A percentile compares a stretch with the other conserved stretches of the same genome.
phyloP scores from a whole-genome alignment of 2,797 vertebrate genomes.

The Centroberyx gerrardi region DNA sequence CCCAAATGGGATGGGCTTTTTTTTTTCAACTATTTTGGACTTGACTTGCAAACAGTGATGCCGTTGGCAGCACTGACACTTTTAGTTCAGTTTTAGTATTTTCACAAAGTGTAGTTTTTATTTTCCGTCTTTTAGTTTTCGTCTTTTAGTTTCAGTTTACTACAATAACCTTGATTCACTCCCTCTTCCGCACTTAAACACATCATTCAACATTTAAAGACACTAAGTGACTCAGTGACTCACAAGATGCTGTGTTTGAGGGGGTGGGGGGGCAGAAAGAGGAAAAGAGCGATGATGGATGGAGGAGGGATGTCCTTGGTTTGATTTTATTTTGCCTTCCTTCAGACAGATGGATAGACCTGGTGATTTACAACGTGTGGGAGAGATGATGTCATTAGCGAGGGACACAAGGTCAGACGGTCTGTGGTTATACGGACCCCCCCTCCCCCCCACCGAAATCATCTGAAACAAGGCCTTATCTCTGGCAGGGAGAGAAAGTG shows the following conservation, averaged over 20 bases:
- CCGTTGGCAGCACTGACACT: neutral
- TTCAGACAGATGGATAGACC: constrained; percentile 20
- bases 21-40: no score
- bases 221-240: no score
- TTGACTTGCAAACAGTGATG: neutral
- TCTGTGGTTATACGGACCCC: neutral
- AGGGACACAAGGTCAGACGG: constrained; percentile 4
- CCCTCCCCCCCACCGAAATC: no score
- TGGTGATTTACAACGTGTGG: constrained; percentile 62
- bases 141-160: no score
- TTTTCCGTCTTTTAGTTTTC: no score
- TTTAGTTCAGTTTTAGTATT: no score
- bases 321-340: constrained; percentile 6
- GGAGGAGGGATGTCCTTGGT: neutral
- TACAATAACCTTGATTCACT: no score
- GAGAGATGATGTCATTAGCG: constrained; percentile 66
- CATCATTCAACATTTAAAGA: neutral
- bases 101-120: no score
- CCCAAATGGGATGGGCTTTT: no score
- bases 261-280: neutral
- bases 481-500: neutral
- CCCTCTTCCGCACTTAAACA: no score
- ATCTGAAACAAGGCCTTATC: neutral
- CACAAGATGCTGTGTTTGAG: no score
- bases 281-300: neutral